Conservation (phyloP, 2,797 vertebrate genomes). For the Manis crassicaudata region DNA sequence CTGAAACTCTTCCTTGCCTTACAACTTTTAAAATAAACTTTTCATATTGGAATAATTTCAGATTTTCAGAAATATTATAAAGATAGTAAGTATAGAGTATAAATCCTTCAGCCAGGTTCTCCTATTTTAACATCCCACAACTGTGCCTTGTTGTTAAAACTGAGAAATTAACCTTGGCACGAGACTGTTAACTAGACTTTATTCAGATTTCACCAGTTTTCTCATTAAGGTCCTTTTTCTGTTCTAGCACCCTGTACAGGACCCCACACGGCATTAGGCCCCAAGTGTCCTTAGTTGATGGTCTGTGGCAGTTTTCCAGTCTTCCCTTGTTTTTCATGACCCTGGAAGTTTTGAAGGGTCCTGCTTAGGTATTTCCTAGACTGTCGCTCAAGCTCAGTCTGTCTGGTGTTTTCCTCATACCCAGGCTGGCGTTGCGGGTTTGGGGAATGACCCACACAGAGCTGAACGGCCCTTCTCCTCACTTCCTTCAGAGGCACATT, state of each 20-base stretch:
- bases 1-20: background rate
- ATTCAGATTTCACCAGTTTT: background rate
- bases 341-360: conserved; percentile 64
- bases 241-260: background rate
- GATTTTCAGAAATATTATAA: conserved; percentile 3
- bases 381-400: conserved; percentile 41
- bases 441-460: conserved; percentile 41
- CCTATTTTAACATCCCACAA: background rate
- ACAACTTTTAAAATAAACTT: background rate
- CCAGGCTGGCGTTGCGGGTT: background rate
- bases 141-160: background rate
- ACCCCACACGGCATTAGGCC: background rate
- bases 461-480: conserved; percentile 46
- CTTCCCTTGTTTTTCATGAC: conserved; percentile 4
- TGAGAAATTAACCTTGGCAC: background rate
- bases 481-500: background rate
- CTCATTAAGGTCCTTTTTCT: background rate
- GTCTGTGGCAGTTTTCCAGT: background rate
- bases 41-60: conserved; percentile 11
- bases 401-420: conserved; percentile 53
- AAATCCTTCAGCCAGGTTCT: background rate
- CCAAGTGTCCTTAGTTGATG: background rate
- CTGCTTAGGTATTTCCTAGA: conserved; percentile 45
- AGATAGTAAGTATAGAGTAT: background rate
- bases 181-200: background rate